Conservation (phyloP, 2,888 invertebrate species). For the Steinernema carpocapsae region DNA sequence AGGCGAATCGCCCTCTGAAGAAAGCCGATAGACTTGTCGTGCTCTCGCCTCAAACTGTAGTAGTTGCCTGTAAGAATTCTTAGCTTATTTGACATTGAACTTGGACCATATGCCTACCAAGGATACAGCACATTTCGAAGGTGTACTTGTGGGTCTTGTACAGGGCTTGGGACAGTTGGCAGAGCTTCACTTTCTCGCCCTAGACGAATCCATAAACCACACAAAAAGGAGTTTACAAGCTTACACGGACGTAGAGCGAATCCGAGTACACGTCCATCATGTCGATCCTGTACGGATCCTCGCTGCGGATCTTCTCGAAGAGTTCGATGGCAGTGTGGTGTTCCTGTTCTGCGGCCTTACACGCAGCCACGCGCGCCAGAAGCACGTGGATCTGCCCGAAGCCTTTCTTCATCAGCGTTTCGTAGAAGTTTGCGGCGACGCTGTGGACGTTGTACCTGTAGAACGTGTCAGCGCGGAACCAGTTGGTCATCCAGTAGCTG, state of each 20-base stretch:
- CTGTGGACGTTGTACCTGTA: slow-evolving; percentile 44
- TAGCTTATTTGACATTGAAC: no score
- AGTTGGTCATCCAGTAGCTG: slow-evolving; percentile 50
- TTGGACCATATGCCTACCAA: slow-evolving; percentile 76
- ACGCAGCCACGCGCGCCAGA: slow-evolving; percentile 85
- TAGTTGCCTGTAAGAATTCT: slow-evolving; percentile 86
- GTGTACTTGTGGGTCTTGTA: slow-evolving; percentile 93
- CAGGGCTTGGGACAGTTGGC: slow-evolving; percentile 89
- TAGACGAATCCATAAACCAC: background rate
- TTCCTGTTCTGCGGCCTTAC: slow-evolving; percentile 46
- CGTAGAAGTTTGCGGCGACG: slow-evolving; percentile 12
- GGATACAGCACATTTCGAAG: slow-evolving; percentile 95
- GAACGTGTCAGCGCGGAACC: slow-evolving; percentile 48
- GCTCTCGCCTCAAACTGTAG: slow-evolving; percentile 91
- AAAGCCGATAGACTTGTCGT: slow-evolving; percentile 95
- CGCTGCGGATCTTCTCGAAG: slow-evolving; percentile 82
- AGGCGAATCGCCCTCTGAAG: slow-evolving; percentile 76
- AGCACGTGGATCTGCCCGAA: slow-evolving; percentile 87
- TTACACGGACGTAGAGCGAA: slow-evolving; percentile 80
- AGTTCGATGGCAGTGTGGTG: slow-evolving; percentile 56
- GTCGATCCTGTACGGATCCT: slow-evolving; percentile 90
- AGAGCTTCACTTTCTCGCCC: slow-evolving; percentile 84
- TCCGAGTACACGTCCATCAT: slow-evolving; percentile 96
- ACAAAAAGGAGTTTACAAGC: background rate
- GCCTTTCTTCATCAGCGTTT: slow-evolving; percentile 78